Evolutionary conservation across 1,140 invertebrate genomes (phyloP).

Genomic region (Riptortus pedestris): DNA sequence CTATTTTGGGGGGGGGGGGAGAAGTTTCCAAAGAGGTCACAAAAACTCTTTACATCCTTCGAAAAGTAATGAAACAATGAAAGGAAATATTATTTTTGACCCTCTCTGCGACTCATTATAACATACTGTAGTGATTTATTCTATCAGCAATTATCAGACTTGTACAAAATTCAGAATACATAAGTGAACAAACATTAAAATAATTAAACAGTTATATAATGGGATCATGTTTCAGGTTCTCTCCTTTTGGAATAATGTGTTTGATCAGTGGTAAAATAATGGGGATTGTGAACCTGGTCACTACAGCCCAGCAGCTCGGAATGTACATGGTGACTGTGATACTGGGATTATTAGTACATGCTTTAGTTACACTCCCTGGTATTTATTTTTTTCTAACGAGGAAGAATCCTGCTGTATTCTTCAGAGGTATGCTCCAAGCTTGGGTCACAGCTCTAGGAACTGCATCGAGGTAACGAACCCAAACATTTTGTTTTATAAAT

Average conservation of each 20-base stretch:
- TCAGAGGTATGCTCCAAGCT: conserved; percentile 50
- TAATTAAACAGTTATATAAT: too few species aligned
- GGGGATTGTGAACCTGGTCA: conserved; percentile 48
- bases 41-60: too few species aligned
- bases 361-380: conserved; percentile 49
- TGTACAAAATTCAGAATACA: too few species aligned
- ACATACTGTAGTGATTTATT: too few species aligned
- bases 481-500: too few species aligned
- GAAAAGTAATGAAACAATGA: too few species aligned
- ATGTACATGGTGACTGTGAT: conserved; percentile 56
- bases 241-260: conserved; percentile 59
- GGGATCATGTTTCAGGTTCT: conserved; percentile 50
- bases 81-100: too few species aligned
- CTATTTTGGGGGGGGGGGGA: too few species aligned
- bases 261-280: conserved; percentile 57
- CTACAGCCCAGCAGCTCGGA: conserved; percentile 50
- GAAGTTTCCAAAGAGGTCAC: too few species aligned
- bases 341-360: conserved; percentile 52
- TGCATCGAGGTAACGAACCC: conserved; percentile 47
- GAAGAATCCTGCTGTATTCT: conserved; percentile 52
- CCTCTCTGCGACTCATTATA: too few species aligned
- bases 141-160: too few species aligned
- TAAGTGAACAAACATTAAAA: too few species aligned
- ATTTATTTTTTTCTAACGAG: conserved; percentile 52
- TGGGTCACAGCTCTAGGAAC: conserved; percentile 57